A percentile compares a stretch with the other conserved stretches of the same genome.
These are phyloP conservation scores for Andinoacara biseriatus DNA, from an alignment of 2,113 vertebrate genomes.

Conservation along the genomic window DNA sequence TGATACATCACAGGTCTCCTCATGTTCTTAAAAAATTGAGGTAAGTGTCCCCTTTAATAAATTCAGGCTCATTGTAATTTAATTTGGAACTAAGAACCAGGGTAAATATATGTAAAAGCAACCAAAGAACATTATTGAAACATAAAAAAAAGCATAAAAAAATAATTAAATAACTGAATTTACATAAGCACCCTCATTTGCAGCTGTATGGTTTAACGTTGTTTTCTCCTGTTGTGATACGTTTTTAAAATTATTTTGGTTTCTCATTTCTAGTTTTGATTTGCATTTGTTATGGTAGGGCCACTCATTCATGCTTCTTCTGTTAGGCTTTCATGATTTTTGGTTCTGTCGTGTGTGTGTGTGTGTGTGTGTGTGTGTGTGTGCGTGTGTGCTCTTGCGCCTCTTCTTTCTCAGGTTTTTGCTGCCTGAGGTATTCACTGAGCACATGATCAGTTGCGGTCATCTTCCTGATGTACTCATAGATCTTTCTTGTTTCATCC, in stretches of 20 bases:
- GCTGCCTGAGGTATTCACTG: too few relatives aligned
- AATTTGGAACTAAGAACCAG: background rate
- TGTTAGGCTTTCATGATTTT: conserved; percentile 46
- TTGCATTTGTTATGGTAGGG: conserved; percentile 42
- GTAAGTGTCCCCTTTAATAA: background rate
- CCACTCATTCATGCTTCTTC: conserved; percentile 50
- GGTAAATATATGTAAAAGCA: conserved; percentile 35
- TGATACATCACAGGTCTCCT: background rate
- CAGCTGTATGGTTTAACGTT: conserved; percentile 17
- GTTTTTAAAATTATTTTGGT: conserved; percentile 40
- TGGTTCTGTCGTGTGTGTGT: background rate
- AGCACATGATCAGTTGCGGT: too few relatives aligned
- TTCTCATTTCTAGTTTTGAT: conserved; percentile 57
- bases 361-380: too few relatives aligned
- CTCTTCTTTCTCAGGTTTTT: too few relatives aligned
- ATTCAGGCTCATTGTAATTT: background rate
- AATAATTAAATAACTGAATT: background rate
- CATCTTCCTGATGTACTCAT: too few relatives aligned
- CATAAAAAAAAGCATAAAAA: background rate
- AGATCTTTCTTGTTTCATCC: too few relatives aligned
- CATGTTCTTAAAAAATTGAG: background rate
- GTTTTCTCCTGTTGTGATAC: conserved; percentile 13
- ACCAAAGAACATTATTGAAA: background rate
- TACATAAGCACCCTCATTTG: conserved; percentile 49
- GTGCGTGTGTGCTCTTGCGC: too few relatives aligned